A percentile compares a stretch with the other conserved stretches of the same genome.
Evolutionary conservation across 1,140 invertebrate species (phyloP).

Genomic region (Drosophila watanabei): DNA sequence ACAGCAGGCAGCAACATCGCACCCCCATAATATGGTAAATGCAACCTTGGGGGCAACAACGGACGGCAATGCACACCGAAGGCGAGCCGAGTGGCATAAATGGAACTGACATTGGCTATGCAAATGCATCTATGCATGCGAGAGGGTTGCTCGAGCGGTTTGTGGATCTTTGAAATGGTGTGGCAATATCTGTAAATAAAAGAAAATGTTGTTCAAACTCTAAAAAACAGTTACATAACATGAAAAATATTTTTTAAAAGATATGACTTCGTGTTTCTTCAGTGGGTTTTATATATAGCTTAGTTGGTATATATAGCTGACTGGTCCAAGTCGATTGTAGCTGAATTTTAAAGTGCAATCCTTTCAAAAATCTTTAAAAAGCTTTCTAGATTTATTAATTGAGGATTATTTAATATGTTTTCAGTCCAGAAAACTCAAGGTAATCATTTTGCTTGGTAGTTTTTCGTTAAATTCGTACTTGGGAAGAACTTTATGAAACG

Average conservation of each 20-base stretch:
- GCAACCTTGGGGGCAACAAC: conserved; percentile 66
- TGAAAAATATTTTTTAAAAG: not conserved
- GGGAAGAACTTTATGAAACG: not conserved
- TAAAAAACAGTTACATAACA: not conserved
- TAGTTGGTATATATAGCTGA: too few species aligned
- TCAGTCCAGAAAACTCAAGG: not conserved
- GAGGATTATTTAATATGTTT: not conserved
- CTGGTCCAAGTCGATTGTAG: too few species aligned
- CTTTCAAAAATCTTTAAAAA: not conserved
- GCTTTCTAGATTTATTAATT: not conserved
- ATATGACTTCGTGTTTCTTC: too few species aligned
- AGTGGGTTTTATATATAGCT: too few species aligned
- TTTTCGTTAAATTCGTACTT: not conserved
- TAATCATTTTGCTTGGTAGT: not conserved
- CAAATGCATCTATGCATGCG: conserved; percentile 60
- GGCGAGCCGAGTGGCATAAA: conserved; percentile 65
- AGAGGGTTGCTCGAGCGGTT: conserved; percentile 34
- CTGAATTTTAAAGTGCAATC: not conserved
- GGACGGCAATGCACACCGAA: conserved; percentile 53
- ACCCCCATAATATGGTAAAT: conserved; percentile 69
- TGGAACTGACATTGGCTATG: conserved; percentile 70
- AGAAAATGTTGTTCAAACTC: not conserved
- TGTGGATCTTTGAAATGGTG: too few species aligned
- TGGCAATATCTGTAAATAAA: not conserved
- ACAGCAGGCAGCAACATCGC: conserved; percentile 60